Evolutionary conservation across 2,113 vertebrate species (phyloP).

Genomic region (Hassar affinis): DNA sequence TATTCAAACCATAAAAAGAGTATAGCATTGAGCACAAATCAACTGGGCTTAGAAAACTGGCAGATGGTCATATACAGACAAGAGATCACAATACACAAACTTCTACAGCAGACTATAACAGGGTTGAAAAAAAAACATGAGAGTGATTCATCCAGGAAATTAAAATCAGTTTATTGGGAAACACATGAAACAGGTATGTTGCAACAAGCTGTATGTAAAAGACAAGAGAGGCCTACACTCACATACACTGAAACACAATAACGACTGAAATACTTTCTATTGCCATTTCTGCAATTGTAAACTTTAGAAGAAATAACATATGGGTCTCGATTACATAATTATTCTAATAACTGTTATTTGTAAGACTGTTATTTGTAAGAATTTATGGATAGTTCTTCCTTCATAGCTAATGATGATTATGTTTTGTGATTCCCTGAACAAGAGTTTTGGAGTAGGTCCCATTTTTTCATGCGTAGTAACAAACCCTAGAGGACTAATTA

Average conservation of each 20-base stretch:
- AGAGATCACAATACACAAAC: background rate
- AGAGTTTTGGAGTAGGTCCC: background rate
- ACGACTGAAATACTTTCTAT: background rate
- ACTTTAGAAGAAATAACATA: background rate
- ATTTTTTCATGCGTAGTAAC: constrained; percentile 26
- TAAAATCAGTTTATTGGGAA: background rate
- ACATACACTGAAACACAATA: background rate
- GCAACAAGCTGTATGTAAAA: background rate
- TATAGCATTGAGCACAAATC: background rate
- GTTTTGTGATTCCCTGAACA: constrained; percentile 20
- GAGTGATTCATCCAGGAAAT: background rate
- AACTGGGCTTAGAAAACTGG: background rate
- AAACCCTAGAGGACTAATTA: constrained; percentile 45
- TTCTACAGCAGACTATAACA: background rate
- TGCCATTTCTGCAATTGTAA: background rate
- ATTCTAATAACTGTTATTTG: background rate
- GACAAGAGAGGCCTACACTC: background rate
- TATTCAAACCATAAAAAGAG: background rate
- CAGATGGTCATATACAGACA: background rate
- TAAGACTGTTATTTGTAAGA: background rate
- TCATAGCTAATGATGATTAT: background rate
- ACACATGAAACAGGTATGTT: background rate
- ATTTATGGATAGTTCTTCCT: background rate
- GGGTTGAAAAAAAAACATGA: background rate
- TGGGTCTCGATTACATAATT: background rate